Evolutionary conservation across 2,888 invertebrate genomes (phyloP), one percentile per base, ranked within the genome.

Genomic region (Conus canariensis): DNA sequence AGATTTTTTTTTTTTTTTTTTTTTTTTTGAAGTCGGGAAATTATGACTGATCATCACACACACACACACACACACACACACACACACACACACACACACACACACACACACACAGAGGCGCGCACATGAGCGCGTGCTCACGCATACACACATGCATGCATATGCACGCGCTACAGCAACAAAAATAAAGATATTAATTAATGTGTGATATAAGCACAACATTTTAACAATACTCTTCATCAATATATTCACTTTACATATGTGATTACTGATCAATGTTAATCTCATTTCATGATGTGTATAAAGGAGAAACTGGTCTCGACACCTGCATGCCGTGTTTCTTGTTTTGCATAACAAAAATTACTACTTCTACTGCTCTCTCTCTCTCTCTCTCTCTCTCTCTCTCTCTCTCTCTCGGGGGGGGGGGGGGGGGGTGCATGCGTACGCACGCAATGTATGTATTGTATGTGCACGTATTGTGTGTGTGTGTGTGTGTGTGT

Each of bases 31-130:
- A 45, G 45, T 45, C 45, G 45, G 45, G 45, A 45, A 45, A 45
- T 45, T 45, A 45, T 45, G 45, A 45, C 45, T 45, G 4, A 45
- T 45, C 45, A 7, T 16, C 70, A 70, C 70, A 70, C 70, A 22
- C 70, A 70, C 74, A 74, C 74, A 74, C 74, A 74, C 74, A 74
- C 74, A 74, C 74, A n/a, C n/a, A 74, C 74, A 74, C 74, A 74
- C 74, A 12, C n/a, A 74, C 74, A 74, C 74, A n/a, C n/a, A n/a
- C n/a, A 74, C 25, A 74, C 74, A 22, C 70, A 70, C 70, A 22
- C 70, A 70, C 70, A 22, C 70, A 70, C n/a, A 70, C 70, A 22
- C 70, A 70, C 70, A 74, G 5, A 74, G 19, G 22, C 70, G 22
- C 70, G 22, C 22, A 74, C 70, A 2, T 5, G 30, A 8, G 30